Conservation (phyloP, 2,113 vertebrate species). For the Apodemus speciosus region DNA sequence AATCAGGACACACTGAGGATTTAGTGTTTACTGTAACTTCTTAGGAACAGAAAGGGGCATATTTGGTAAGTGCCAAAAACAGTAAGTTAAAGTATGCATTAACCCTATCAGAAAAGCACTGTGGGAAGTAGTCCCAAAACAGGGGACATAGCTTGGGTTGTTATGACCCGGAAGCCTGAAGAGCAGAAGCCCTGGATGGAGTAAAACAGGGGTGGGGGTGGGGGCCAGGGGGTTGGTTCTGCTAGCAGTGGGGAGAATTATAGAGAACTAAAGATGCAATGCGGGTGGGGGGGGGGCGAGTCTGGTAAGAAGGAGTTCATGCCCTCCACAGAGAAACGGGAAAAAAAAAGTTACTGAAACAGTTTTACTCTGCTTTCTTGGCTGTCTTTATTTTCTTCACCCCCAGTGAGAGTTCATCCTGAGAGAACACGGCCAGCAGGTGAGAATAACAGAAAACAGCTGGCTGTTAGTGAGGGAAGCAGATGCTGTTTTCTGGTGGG, state of each 20-base stretch:
- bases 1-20: background rate
- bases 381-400: conserved; percentile 59
- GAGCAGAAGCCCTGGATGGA: background rate
- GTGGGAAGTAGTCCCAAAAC: background rate
- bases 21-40: background rate
- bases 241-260: background rate
- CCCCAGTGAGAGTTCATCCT: conserved; percentile 66
- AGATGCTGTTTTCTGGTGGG: conserved; percentile 60
- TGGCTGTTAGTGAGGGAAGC: conserved; percentile 44
- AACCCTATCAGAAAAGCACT: background rate
- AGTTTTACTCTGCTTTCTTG: conserved; percentile 10
- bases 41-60: background rate
- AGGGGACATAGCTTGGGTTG: background rate
- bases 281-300: no score
- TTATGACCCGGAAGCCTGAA: background rate
- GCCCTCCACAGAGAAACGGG: background rate
- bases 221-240: background rate
- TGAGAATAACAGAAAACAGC: conserved; percentile 70
- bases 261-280: conserved; percentile 29
- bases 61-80: background rate
- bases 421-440: conserved; percentile 68
- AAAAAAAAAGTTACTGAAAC: background rate
- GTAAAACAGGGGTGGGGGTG: background rate
- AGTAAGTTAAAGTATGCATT: background rate
- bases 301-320: background rate